Percentiles rank a stretch among this genome's conserved stretches.
Evolutionary conservation across 2,888 invertebrate genomes (phyloP).

Genomic region (Pteria penguin): DNA sequence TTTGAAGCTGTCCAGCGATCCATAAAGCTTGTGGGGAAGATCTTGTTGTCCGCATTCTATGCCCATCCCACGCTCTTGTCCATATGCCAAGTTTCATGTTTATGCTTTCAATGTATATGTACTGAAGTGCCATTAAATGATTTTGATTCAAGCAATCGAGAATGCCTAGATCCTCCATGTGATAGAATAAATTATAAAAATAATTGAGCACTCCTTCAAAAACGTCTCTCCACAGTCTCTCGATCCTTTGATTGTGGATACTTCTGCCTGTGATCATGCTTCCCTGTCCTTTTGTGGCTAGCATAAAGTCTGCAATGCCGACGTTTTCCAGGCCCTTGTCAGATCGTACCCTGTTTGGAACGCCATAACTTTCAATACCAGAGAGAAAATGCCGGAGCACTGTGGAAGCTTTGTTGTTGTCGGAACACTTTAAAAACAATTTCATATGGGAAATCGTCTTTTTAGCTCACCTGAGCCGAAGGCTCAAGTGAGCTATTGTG

Average conservation of each 20-base stretch:
- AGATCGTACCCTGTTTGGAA: conserved; percentile 5
- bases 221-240: conserved; percentile 17
- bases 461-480: too few species aligned
- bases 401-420: conserved; percentile 9
- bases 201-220: conserved; percentile 9
- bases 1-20: conserved; percentile 10
- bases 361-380: neutral
- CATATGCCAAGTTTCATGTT: conserved; percentile 10
- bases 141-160: neutral
- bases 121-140: conserved; percentile 10
- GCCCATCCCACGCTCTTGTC: conserved; percentile 17
- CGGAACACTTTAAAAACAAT: conserved; percentile 14
- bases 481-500: too few species aligned
- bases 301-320: conserved; percentile 17
- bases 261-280: conserved; percentile 20
- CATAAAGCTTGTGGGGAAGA: neutral
- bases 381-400: conserved; percentile 8
- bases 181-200: conserved; percentile 25
- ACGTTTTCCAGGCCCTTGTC: conserved; percentile 26
- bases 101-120: neutral
- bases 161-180: conserved; percentile 10
- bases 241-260: conserved; percentile 26
- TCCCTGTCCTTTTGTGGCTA: neutral
- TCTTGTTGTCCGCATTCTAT: conserved; percentile 8
- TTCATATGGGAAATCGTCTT: too few species aligned